Conservation (phyloP, 30 jellyfish, hydroid and myxozoan genomes). For the Aurelia coerulea region DNA sequence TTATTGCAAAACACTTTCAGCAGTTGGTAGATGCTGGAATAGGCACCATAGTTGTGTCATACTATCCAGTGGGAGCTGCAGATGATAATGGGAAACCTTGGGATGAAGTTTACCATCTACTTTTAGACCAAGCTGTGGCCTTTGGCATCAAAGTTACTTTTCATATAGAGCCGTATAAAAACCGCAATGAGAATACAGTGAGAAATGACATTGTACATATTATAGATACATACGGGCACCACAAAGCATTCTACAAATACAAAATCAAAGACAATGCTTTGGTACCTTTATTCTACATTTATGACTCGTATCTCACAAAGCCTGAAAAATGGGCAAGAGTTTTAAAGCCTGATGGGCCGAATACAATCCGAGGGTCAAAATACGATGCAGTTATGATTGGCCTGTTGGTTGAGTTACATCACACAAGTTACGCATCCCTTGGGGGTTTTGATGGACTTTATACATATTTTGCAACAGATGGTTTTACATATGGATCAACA, state of each 20-base stretch:
- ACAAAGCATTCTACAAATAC: slow-evolving; percentile 75
- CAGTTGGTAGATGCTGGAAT: slow-evolving; percentile 74
- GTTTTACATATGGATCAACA: slow-evolving; percentile 94
- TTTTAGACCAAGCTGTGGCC: slow-evolving; percentile 74
- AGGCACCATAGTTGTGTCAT: slow-evolving; percentile 92
- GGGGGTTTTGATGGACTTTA: slow-evolving; percentile 97
- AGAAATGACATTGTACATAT: slow-evolving; percentile 75
- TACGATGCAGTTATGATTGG: slow-evolving; percentile 87
- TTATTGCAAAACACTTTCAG: slow-evolving; percentile 66
- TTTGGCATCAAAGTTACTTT: slow-evolving; percentile 76
- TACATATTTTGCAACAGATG: slow-evolving; percentile 97
- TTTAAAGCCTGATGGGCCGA: slow-evolving; percentile 49
- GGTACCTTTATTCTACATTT: slow-evolving; percentile 82
- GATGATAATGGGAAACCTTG: slow-evolving; percentile 96
- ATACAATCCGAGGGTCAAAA: slow-evolving; percentile 80
- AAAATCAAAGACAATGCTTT: slow-evolving; percentile 17
- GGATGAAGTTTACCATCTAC: slow-evolving; percentile 63
- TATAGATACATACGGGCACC: slow-evolving; percentile 63
- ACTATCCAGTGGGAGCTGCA: slow-evolving; percentile 87
- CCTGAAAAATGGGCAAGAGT: slow-evolving; percentile 87
- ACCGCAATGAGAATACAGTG: slow-evolving; percentile 78
- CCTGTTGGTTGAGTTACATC: slow-evolving; percentile 71
- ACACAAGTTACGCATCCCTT: slow-evolving; percentile 57
- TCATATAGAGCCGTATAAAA: slow-evolving; percentile 93
- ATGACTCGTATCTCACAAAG: slow-evolving; percentile 89